A percentile compares a stretch with the other conserved stretches of the same genome.
phyloP scores from a whole-genome alignment of 2,113 vertebrate genomes.

The Peromyscus maniculatus region DNA sequence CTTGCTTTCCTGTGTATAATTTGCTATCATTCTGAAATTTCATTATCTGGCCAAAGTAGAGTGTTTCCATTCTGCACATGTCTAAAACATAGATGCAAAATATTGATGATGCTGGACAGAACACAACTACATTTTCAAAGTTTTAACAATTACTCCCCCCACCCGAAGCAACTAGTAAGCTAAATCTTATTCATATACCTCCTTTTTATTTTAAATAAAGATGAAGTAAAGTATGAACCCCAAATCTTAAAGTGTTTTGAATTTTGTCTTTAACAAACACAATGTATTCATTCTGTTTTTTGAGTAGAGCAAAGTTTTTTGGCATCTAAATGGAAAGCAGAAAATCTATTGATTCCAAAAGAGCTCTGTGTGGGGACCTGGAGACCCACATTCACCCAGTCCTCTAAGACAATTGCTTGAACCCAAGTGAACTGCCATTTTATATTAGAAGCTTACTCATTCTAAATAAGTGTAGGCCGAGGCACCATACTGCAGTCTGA shows the following conservation, averaged over 20 bases:
- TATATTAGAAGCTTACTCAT: background rate
- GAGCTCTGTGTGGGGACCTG: background rate
- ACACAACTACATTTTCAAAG: background rate
- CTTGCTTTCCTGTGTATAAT: background rate
- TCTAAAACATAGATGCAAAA: background rate
- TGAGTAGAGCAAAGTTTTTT: background rate
- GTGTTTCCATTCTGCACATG: background rate
- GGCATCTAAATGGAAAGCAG: background rate
- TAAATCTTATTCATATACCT: background rate
- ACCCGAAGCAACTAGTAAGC: background rate
- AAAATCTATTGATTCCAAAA: background rate
- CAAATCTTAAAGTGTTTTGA: background rate
- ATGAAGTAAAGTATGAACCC: constrained; percentile 1
- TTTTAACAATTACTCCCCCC: background rate
- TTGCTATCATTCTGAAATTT: constrained; percentile 43
- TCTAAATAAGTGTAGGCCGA: background rate
- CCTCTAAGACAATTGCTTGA: background rate
- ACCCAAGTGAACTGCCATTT: background rate
- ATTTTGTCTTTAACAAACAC: constrained; percentile 25
- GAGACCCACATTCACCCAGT: background rate
- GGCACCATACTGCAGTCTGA: background rate
- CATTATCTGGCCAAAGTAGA: background rate
- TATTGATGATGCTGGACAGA: background rate
- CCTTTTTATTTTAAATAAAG: constrained; percentile 22
- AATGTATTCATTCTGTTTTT: background rate